Evolutionary conservation across 2,113 vertebrate species (phyloP).

Genomic region (Scytalopus superciliaris): DNA sequence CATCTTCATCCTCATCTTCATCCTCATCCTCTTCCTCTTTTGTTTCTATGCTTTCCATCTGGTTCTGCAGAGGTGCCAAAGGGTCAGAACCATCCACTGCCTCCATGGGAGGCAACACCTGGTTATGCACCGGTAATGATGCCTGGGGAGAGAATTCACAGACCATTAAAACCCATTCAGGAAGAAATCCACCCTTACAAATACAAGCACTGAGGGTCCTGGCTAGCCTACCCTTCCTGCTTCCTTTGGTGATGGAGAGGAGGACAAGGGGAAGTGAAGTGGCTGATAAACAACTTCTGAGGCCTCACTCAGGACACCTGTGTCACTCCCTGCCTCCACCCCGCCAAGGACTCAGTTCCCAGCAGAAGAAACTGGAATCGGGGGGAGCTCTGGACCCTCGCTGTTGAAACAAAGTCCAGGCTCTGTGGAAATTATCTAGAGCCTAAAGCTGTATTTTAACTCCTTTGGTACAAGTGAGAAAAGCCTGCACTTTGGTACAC

Average conservation of each 20-base stretch:
- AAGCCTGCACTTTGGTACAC: background rate
- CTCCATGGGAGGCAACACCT: slow-evolving; percentile 84
- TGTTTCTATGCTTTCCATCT: slow-evolving; percentile 86
- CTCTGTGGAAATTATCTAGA: background rate
- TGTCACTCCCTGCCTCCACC: background rate
- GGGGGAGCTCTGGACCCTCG: background rate
- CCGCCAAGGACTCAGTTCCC: background rate
- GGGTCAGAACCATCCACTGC: slow-evolving; percentile 82
- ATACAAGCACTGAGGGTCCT: background rate
- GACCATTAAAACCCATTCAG: background rate
- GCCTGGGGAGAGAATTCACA: slow-evolving; percentile 66
- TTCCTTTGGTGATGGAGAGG: background rate
- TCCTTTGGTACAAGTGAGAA: background rate
- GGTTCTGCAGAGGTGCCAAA: slow-evolving; percentile 80
- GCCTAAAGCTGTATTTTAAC: background rate
- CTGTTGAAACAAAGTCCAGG: background rate
- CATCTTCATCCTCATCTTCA: slow-evolving; percentile 85
- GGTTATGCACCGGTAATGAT: slow-evolving; percentile 81
- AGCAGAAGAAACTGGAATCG: background rate
- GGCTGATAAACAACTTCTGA: background rate
- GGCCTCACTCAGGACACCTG: background rate
- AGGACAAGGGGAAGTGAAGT: background rate
- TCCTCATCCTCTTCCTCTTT: slow-evolving; percentile 93
- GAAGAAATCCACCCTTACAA: background rate
- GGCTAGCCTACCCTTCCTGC: background rate